phyloP scores from a whole-genome alignment of 2,888 invertebrate genomes.

The Syrista parreyssii region DNA sequence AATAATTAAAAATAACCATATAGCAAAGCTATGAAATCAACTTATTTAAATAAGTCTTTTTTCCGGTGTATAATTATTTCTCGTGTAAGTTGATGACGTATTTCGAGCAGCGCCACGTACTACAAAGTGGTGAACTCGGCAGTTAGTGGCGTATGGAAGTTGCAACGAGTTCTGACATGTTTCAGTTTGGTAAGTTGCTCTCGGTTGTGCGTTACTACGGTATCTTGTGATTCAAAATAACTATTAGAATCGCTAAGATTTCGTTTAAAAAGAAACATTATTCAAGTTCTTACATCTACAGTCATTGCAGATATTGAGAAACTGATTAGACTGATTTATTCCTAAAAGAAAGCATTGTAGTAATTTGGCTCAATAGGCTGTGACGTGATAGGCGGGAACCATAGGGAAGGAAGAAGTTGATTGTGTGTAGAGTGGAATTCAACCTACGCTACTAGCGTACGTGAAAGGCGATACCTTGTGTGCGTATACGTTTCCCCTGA shows the following conservation, averaged over 20 bases:
- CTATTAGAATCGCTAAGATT: not conserved
- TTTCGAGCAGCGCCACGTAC: not conserved
- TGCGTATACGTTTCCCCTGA: constrained; percentile 15
- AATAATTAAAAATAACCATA: not conserved
- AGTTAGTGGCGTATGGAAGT: not conserved
- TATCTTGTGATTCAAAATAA: not conserved
- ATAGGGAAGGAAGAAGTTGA: not conserved
- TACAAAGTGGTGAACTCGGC: not conserved
- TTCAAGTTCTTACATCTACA: not conserved
- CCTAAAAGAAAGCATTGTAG: not conserved
- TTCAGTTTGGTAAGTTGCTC: not conserved
- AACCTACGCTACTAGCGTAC: not conserved
- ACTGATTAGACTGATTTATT: not conserved
- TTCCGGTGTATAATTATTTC: not conserved
- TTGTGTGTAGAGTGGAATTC: not conserved
- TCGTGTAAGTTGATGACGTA: constrained; percentile 6
- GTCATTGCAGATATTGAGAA: not conserved
- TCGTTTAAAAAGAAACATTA: not conserved
- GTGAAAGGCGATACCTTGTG: not conserved
- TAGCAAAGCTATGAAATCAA: not conserved
- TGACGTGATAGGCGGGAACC: constrained; percentile 1
- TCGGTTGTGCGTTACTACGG: not conserved
- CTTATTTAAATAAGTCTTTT: not conserved
- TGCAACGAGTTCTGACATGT: not conserved
- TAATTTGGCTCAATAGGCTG: not conserved